Percentiles rank a stretch among this genome's conserved stretches.
Evolutionary conservation across 23 tunicate species (phyloP).

Genomic region (Phallusia fumigata): DNA sequence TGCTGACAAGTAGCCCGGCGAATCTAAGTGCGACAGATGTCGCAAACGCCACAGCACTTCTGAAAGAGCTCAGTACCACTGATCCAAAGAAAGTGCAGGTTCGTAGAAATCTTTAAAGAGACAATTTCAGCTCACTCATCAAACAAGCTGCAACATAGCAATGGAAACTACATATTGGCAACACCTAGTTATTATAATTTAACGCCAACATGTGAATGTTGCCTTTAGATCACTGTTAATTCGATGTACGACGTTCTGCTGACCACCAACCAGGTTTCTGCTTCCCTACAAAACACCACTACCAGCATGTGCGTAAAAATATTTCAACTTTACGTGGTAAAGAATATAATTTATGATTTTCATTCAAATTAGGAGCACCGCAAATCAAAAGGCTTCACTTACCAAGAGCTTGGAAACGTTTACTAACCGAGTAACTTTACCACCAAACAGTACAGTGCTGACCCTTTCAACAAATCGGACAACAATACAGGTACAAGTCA

Average conservation of each 20-base stretch:
- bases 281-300: neutral
- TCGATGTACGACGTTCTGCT: neutral
- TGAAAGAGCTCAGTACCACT: neutral
- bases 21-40: neutral
- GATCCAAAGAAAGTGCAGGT: neutral
- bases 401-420: neutral
- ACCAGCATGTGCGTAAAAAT: neutral
- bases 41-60: neutral
- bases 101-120: neutral
- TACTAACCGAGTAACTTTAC: neutral
- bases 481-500: constrained; percentile 7
- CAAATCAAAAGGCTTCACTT: neutral
- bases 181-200: no score
- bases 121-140: no score
- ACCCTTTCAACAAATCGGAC: neutral
- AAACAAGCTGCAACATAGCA: no score
- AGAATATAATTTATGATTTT: neutral
- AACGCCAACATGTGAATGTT: no score
- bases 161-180: no score
- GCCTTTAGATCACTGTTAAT: neutral
- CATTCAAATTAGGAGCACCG: neutral
- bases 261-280: neutral
- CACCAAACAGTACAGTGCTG: neutral
- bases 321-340: neutral
- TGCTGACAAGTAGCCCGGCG: neutral